These are phyloP conservation scores for Knipowitschia caucasica DNA, from an alignment of 2,797 vertebrate species.

Conservation along the genomic window DNA sequence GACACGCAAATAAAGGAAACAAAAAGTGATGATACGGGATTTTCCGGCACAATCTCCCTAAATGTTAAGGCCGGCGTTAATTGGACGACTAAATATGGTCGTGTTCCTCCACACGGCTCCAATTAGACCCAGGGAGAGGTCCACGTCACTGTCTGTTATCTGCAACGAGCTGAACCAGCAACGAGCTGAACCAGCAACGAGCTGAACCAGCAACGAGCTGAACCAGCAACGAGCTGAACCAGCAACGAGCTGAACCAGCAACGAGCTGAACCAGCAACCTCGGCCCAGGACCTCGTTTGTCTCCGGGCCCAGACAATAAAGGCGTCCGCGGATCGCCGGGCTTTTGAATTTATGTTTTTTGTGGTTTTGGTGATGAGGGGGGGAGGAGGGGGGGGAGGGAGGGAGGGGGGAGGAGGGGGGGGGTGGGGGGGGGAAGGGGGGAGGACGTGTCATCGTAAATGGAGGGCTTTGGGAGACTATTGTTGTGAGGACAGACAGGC, in stretches of 20 bases:
- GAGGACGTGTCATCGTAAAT: slow-evolving; percentile 30
- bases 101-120: slow-evolving; percentile 34
- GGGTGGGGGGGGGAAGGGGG: slow-evolving; percentile 34
- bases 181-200: too few relatives aligned
- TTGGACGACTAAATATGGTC: slow-evolving; percentile 51
- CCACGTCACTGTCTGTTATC: slow-evolving; percentile 36
- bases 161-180: slow-evolving; percentile 36
- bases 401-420: slow-evolving; percentile 30
- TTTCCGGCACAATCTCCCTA: slow-evolving; percentile 28
- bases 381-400: slow-evolving; percentile 33
- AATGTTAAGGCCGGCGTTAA: slow-evolving; percentile 53
- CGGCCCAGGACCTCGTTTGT: slow-evolving; percentile 30
- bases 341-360: slow-evolving; percentile 13
- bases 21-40: slow-evolving; percentile 56
- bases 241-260: too few relatives aligned
- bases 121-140: slow-evolving; percentile 54
- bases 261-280: slow-evolving; percentile 36
- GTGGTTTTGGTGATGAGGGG: slow-evolving; percentile 13
- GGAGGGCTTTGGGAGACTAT: slow-evolving; percentile 34
- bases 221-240: too few relatives aligned
- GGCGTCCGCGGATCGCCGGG: background rate
- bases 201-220: too few relatives aligned
- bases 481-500: slow-evolving; percentile 24
- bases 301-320: slow-evolving; percentile 30
- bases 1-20: slow-evolving; percentile 46